Evolutionary conservation across 2,888 invertebrate genomes (phyloP).

Genomic region (Ischnura elegans): DNA sequence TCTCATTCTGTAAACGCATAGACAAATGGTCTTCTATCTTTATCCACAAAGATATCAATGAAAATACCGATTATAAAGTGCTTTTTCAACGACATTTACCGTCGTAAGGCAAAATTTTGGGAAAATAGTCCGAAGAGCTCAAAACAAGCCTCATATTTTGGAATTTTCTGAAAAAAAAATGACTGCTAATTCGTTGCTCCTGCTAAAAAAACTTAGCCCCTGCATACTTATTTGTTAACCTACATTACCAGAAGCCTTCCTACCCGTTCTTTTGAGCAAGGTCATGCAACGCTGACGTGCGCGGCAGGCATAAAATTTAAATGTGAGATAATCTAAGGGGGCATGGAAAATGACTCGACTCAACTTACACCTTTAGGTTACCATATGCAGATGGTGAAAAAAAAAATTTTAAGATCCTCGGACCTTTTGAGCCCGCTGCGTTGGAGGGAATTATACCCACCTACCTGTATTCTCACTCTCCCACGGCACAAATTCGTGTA

Average conservation of each 20-base stretch:
- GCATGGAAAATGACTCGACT: background rate
- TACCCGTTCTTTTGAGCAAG: background rate
- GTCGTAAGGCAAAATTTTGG: no score
- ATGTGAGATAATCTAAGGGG: constrained; percentile 15
- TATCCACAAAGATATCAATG: no score
- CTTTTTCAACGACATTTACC: no score
- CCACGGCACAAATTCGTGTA: background rate
- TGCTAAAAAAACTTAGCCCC: background rate
- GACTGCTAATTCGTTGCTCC: no score
- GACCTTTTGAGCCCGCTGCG: background rate
- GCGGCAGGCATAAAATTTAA: constrained; percentile 3
- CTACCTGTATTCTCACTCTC: background rate
- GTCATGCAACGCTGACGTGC: background rate
- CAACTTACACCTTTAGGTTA: background rate
- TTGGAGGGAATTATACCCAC: background rate
- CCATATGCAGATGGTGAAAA: background rate
- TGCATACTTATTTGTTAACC: background rate
- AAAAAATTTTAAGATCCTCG: background rate
- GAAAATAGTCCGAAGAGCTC: no score
- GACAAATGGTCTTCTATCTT: no score
- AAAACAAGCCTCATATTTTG: no score
- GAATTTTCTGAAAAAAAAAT: no score
- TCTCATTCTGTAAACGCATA: no score
- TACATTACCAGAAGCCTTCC: background rate
- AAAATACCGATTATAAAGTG: no score